Percentiles rank a stretch among this genome's conserved stretches.
Evolutionary conservation across 2,797 vertebrate species (phyloP).

Genomic region (Micropoecilia bifurca): DNA sequence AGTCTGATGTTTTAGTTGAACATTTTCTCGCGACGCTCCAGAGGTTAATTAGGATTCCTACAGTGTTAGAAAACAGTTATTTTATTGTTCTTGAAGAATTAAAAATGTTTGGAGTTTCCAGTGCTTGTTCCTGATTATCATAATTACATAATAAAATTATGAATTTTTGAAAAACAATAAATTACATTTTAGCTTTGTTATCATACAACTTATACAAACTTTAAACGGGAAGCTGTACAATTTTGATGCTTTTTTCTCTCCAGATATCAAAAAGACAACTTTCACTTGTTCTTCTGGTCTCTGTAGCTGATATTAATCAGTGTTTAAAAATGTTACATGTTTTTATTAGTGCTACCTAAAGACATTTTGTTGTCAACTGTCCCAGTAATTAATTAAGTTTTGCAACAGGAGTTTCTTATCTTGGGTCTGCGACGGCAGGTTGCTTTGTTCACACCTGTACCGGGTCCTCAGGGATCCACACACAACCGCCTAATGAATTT

Average conservation of each 20-base stretch:
- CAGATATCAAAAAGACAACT: neutral
- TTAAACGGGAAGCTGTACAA: neutral
- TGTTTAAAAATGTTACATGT: neutral
- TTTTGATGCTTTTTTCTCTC: neutral
- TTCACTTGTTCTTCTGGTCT: neutral
- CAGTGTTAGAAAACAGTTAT: neutral
- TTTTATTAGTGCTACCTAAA: neutral
- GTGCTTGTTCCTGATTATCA: neutral
- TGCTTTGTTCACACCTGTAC: constrained; percentile 71
- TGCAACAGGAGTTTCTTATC: neutral
- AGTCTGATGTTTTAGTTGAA: constrained; percentile 1
- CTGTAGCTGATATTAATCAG: neutral
- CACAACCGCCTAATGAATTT: constrained; percentile 67
- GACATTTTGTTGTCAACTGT: neutral
- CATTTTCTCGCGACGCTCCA: neutral
- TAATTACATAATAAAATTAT: neutral
- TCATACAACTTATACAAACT: too few species aligned
- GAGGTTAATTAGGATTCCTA: neutral
- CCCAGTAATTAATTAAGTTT: neutral
- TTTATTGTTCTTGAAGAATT: neutral
- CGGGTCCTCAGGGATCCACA: constrained; percentile 63
- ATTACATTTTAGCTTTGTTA: neutral
- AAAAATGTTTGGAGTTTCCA: neutral
- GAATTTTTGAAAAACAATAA: neutral
- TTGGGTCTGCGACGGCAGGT: constrained; percentile 37